phyloP scores from a whole-genome alignment of 1,140 invertebrate genomes.

The Pissodes strobi region DNA sequence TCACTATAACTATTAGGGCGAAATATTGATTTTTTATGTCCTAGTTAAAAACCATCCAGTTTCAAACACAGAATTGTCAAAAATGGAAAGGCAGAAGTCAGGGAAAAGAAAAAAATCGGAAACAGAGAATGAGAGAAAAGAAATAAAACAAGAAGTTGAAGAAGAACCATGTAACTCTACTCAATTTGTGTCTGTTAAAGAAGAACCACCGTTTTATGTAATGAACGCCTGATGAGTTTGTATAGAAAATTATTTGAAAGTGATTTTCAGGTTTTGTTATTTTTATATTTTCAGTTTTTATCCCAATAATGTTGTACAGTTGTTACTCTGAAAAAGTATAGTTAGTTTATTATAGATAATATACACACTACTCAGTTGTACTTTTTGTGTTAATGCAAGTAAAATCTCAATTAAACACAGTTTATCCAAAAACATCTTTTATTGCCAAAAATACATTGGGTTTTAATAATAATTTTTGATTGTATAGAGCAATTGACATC shows the following conservation, averaged over 20 bases:
- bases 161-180: neutral
- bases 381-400: neutral
- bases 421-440: constrained; percentile 3
- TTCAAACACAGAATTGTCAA: neutral
- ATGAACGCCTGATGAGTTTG: neutral
- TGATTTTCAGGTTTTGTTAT: neutral
- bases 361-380: neutral
- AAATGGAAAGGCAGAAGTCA: neutral
- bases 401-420: neutral
- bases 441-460: constrained; percentile 17
- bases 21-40: neutral
- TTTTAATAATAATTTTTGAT: constrained; percentile 1
- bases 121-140: neutral
- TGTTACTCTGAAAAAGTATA: constrained; percentile 1
- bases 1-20: neutral
- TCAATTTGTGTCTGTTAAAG: neutral
- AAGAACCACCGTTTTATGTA: neutral
- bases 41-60: neutral
- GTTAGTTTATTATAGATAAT: neutral
- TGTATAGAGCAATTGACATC: constrained; percentile 20
- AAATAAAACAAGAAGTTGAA: neutral
- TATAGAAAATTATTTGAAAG: neutral
- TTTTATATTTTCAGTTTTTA: neutral
- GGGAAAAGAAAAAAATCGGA: constrained; percentile 2
- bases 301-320: neutral